A percentile compares a stretch with the other conserved stretches of the same genome.
Conservation (phyloP, 2,797 vertebrate species). For the Dendrocincla fuliginosa region DNA sequence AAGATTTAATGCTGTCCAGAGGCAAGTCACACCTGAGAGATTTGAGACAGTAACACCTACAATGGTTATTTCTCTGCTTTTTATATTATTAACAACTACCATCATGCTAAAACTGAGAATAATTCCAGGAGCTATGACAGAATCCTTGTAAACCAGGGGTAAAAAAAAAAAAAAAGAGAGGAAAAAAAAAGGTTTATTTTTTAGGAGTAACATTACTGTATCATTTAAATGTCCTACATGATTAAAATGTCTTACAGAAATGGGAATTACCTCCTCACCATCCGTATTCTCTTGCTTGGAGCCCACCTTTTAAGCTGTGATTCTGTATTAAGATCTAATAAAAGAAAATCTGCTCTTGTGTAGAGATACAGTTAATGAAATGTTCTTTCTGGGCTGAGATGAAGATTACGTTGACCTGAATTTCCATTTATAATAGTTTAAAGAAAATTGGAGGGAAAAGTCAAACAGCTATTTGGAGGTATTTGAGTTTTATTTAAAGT, state of each 20-base stretch:
- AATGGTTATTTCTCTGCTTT: not conserved
- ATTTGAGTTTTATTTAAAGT: not conserved
- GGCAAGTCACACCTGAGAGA: not conserved
- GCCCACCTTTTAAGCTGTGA: not conserved
- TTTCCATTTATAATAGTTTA: not conserved
- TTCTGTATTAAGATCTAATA: not conserved
- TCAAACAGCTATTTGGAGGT: not conserved
- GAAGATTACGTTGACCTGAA: not conserved
- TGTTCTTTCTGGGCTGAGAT: not conserved
- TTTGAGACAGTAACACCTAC: not conserved
- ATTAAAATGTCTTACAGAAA: not conserved
- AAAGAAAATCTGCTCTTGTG: not conserved
- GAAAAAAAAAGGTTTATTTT: not conserved
- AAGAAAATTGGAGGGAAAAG: not conserved
- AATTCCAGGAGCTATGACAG: not conserved
- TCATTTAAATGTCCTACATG: not conserved
- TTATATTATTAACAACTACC: not conserved
- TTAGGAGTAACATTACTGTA: not conserved
- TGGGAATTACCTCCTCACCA: not conserved
- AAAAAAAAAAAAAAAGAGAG: not conserved
- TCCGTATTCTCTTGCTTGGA: not conserved
- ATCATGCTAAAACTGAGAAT: not conserved
- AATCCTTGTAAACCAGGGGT: not conserved
- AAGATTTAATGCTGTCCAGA: not conserved
- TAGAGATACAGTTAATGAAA: not conserved